Percentiles rank a stretch among this genome's conserved stretches.
These are phyloP conservation scores for Pica pica DNA, from an alignment of 2,113 vertebrate genomes.

Conservation along the genomic window DNA sequence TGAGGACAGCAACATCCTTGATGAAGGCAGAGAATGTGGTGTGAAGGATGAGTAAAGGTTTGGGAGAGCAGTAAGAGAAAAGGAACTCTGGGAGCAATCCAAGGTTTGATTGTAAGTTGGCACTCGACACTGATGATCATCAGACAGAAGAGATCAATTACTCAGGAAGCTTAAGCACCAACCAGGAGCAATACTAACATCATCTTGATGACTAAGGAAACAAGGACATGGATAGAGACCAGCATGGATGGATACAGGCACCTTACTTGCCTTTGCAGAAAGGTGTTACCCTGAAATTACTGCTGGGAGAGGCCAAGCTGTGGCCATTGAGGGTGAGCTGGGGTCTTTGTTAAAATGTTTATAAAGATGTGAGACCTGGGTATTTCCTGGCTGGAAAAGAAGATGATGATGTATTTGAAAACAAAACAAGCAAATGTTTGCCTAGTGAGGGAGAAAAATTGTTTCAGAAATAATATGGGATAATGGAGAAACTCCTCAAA, in stretches of 20 bases:
- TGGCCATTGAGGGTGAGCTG: background rate
- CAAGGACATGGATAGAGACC: background rate
- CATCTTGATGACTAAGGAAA: background rate
- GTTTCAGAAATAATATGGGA: background rate
- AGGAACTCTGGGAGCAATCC: background rate
- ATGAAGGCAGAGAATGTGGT: background rate
- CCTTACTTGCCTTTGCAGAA: background rate
- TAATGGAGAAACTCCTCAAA: background rate
- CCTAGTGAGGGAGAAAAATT: background rate
- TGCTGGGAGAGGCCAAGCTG: background rate
- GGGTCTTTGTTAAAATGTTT: background rate
- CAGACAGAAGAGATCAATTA: background rate
- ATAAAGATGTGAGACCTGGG: background rate
- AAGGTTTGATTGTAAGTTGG: background rate
- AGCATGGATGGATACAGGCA: background rate
- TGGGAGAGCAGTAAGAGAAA: background rate
- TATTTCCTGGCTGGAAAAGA: background rate
- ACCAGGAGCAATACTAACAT: background rate
- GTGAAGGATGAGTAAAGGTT: background rate
- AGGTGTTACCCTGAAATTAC: background rate
- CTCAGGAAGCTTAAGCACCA: background rate
- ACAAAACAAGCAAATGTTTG: background rate
- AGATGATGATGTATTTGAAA: background rate
- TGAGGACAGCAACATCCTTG: background rate
- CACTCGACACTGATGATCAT: background rate